Percentiles rank a stretch among this genome's conserved stretches.
Conservation (phyloP, 2,113 vertebrate genomes). For the Sakesphorus luctuosus region DNA sequence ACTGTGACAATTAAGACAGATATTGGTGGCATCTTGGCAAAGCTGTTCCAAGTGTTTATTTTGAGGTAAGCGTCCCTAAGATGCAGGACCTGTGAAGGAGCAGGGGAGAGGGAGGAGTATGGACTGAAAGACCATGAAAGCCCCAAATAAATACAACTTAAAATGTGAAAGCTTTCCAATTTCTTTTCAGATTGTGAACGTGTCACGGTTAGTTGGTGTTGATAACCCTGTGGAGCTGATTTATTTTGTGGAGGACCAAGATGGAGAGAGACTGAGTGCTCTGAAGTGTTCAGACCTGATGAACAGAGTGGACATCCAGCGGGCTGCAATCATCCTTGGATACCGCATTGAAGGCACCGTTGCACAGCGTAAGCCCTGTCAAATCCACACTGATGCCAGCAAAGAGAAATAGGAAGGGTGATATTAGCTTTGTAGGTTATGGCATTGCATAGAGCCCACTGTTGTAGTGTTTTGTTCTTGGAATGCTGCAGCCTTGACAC, state of each 20-base stretch:
- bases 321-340: constrained; percentile 94
- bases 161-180: not conserved
- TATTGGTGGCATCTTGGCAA: not conserved
- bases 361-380: constrained; percentile 88
- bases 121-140: not conserved
- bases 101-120: not conserved
- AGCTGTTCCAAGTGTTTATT: not conserved
- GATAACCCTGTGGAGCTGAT: constrained; percentile 91
- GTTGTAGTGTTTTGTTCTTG: not conserved
- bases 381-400: not conserved
- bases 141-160: not conserved
- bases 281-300: constrained; percentile 84
- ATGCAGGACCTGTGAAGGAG: not conserved
- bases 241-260: constrained; percentile 92
- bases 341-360: constrained; percentile 91
- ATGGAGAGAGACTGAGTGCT: constrained; percentile 86
- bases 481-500: not conserved
- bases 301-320: constrained; percentile 91
- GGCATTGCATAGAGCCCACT: not conserved
- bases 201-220: constrained; percentile 79
- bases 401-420: not conserved
- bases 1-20: not conserved
- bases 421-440: not conserved
- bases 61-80: not conserved
- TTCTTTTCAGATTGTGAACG: constrained; percentile 86